Conservation (phyloP, 2,888 invertebrate genomes). For the Watsonalla binaria region DNA sequence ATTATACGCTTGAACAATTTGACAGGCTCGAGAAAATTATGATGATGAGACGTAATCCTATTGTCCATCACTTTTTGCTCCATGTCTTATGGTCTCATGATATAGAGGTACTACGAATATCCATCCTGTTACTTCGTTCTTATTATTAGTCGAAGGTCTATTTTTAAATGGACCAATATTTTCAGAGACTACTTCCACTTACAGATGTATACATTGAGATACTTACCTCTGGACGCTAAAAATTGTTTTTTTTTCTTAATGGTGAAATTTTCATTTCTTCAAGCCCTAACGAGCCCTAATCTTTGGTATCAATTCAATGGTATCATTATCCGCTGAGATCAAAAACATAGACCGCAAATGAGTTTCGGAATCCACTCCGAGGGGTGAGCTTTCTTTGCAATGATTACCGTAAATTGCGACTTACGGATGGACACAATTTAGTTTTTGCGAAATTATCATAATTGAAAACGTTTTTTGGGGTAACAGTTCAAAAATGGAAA, state of each 20-base stretch:
- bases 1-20: constrained; percentile 70
- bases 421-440: constrained; percentile 50
- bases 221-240: too few relatives aligned
- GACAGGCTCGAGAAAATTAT: constrained; percentile 22
- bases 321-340: constrained; percentile 38
- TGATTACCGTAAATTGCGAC: constrained; percentile 65
- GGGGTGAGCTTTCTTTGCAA: constrained; percentile 59
- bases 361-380: constrained; percentile 55
- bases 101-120: too few relatives aligned
- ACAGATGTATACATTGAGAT: too few relatives aligned
- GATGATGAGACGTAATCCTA: background rate
- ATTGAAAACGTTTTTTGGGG: constrained; percentile 21
- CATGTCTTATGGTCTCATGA: too few relatives aligned
- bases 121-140: background rate
- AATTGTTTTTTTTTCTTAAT: too few relatives aligned
- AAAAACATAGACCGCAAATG: constrained; percentile 69
- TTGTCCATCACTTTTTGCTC: constrained; percentile 1
- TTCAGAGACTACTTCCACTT: too few relatives aligned
- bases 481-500: background rate
- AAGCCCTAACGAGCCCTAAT: background rate
- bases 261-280: background rate
- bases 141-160: too few relatives aligned
- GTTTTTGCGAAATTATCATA: constrained; percentile 46
- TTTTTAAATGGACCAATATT: too few relatives aligned
- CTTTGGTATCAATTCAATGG: constrained; percentile 16